Conservation (phyloP, 2,113 vertebrate genomes). For the Serinus canaria region DNA sequence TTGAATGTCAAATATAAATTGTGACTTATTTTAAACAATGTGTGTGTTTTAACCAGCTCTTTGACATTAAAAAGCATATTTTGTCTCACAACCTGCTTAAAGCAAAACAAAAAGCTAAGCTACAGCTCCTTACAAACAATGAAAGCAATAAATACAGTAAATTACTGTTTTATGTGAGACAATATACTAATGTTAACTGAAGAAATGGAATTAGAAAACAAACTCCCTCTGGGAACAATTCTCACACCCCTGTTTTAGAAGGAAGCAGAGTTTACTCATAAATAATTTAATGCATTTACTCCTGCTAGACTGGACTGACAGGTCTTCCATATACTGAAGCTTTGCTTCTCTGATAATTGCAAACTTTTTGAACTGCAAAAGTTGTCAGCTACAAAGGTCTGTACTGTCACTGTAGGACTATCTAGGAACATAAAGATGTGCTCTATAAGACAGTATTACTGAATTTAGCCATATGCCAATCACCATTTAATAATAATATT, state of each 20-base stretch:
- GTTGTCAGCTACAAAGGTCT: background rate
- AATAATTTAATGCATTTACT: slow-evolving; percentile 61
- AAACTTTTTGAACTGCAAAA: slow-evolving; percentile 45
- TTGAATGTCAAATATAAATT: slow-evolving; percentile 25
- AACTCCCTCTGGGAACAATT: slow-evolving; percentile 69
- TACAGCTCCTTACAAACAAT: slow-evolving; percentile 56
- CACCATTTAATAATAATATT: background rate
- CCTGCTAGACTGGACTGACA: slow-evolving; percentile 64
- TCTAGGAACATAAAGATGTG: background rate
- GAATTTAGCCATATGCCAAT: background rate
- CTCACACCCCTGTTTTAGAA: slow-evolving; percentile 59
- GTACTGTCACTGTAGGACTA: background rate
- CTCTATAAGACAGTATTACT: background rate
- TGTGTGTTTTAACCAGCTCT: slow-evolving; percentile 16
- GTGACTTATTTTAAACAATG: slow-evolving; percentile 27
- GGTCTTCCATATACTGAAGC: slow-evolving; percentile 33
- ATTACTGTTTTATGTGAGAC: slow-evolving; percentile 67
- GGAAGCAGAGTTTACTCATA: slow-evolving; percentile 59
- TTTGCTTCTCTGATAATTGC: slow-evolving; percentile 42
- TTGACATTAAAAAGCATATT: slow-evolving; percentile 39
- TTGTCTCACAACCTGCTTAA: slow-evolving; percentile 54
- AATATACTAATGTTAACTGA: slow-evolving; percentile 67
- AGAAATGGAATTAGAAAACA: slow-evolving; percentile 68
- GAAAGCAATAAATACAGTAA: slow-evolving; percentile 66
- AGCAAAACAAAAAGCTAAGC: slow-evolving; percentile 54